Evolutionary conservation across 2,113 vertebrate species (phyloP), one percentile per base, ranked within the genome.

Genomic region (Pseudorhombus dupliciocellatus): DNA sequence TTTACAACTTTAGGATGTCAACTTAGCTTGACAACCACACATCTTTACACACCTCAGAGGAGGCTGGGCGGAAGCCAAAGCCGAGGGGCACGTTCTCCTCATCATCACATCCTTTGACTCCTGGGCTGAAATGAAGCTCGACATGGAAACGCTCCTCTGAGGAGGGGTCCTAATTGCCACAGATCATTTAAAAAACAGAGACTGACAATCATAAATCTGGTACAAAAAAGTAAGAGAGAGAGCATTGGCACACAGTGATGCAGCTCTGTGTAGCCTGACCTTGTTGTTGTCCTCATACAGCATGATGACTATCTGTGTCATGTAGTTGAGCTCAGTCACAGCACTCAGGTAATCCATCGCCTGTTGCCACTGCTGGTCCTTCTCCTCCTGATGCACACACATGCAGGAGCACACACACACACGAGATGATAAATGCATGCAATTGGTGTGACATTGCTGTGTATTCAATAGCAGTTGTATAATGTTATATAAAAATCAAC

Each of bases 291-390:
- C 98, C 80, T 99, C 98, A 40, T 99, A 99, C 73, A 99, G 93
- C 98, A 99, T 99, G 85, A 99, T 97, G 80, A 99, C 98, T 51
- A 99, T 97, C 94, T 99, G 98, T 7, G 98, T 98, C 98, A 99
- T 99, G 90, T 99, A 99, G 94, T 99, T 99, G 82, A 99, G 95
- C 84, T 99, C 98, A 34, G 97, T 94, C 83, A 98, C 97, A 68
- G 97, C 97, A 44, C 96, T 95, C 84, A 99, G 93, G 88, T 99
- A 99, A 85, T 98, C 96, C 97, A 99, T 95, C 50, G 98, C 98
- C 87, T 96, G 94, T 87, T 95, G 96, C 98, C 98, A 99, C 81
- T 99, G 98, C 79, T 94, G 92, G 91, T 99, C 97, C 86, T 95
- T 95, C 76, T 92, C 94, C 61, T 98, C 97, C 98, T 99, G 88